Base-by-base conservation (phyloP, 1,140 invertebrate species). In the Liolophura sinensis region DNA sequence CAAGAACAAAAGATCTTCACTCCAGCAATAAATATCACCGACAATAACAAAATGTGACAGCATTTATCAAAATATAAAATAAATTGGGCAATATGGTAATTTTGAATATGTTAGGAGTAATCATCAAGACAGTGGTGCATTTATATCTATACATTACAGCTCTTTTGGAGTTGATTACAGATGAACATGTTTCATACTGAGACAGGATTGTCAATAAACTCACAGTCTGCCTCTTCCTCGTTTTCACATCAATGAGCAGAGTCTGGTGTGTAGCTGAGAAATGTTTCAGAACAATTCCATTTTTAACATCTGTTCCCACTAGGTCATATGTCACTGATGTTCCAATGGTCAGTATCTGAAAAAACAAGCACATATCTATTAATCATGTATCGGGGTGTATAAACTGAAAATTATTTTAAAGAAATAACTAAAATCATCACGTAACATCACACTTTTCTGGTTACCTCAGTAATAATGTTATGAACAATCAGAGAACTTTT, bases 241-340 rank as follows among this genome's bases (percentile, higher is more conserved):
- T 78, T 49, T 74, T 75, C 5, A 76, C 73, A 67, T 84, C 80
- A 0, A 83, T 76, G 16, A 84, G 60, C 16, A 83, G 71, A 15
- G 79, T 78, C 25, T 76, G 73, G 60, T 78, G 77, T 71, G 81
- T 82, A 68, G 83, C 82, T 6, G 81, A 74, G 64, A 77, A 84
- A 60, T 82, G 80, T 73, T 82, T 83, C 11, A 84, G 73, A 4
- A 83, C 79, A 25, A 84, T 78, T n/a, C 80, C 82, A 48, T 72
- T 72, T 66, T 78, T 80, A 31, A 65, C 61, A 15, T 83, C 80
- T 20, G 74, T 61, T 15, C 74, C 75, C 0, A 67, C 73, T 47
- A 78, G 70, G 47, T 61, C 77, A 64, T 81, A 84, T 46, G 73
- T 68, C 15, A 84, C 81, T 50, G 78, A 69, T 7, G 76, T 80